Percentiles rank a stretch among this genome's conserved stretches.
These are phyloP conservation scores for Aselliscus stoliczkanus DNA, from an alignment of 2,797 vertebrate species.

Conservation along the genomic window DNA sequence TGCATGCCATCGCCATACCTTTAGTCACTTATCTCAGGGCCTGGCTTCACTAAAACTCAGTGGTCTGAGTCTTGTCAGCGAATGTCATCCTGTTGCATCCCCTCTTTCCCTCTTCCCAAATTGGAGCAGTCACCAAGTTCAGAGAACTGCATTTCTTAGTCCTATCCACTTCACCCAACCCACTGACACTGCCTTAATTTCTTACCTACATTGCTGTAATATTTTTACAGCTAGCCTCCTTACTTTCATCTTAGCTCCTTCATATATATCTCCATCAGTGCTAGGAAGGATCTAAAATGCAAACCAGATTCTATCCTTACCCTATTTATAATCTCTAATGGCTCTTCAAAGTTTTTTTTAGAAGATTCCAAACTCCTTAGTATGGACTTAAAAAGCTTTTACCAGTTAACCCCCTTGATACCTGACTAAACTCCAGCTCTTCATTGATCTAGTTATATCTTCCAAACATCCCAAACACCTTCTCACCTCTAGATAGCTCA, in stretches of 20 bases:
- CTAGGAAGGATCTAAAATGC: neutral
- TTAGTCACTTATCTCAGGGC: neutral
- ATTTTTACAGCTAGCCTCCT: neutral
- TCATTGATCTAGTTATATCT: neutral
- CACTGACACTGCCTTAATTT: neutral
- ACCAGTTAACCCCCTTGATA: rapidly evolving
- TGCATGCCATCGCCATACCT: neutral
- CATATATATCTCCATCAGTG: neutral
- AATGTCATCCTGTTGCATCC: neutral
- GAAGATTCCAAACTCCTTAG: neutral
- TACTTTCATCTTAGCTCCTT: neutral
- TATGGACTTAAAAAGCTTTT: neutral
- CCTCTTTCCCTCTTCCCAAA: neutral
- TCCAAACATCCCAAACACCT: neutral
- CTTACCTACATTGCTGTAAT: neutral
- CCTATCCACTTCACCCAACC: neutral
- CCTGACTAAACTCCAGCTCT: neutral
- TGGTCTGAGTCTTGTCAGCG: neutral
- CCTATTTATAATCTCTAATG: neutral
- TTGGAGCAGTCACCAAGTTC: neutral
- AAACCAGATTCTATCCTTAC: neutral
- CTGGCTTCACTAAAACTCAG: neutral
- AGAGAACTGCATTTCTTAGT: neutral
- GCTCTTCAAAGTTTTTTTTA: neutral
- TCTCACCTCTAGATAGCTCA: neutral